phyloP scores from a whole-genome alignment of 2,888 invertebrate genomes.

The Bellardia pandia region DNA sequence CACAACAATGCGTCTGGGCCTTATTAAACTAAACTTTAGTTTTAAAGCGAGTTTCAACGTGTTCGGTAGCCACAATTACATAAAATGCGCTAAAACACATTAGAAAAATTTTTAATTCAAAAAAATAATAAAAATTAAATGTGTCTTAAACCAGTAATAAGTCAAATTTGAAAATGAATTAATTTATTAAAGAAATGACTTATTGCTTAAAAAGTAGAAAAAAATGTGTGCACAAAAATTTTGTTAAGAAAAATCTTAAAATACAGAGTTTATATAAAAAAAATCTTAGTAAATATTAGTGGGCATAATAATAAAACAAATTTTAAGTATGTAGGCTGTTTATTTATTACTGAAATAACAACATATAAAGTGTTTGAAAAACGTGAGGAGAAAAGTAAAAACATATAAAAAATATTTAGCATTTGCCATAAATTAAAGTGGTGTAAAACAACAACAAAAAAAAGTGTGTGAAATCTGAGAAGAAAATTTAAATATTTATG shows the following conservation, averaged over 20 bases:
- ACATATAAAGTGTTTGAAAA: background rate
- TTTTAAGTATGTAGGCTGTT: slow-evolving; percentile 43
- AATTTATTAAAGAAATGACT: background rate
- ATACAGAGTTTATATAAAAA: background rate
- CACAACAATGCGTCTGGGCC: slow-evolving; percentile 57
- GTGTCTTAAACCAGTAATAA: slow-evolving; percentile 18
- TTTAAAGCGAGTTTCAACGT: slow-evolving; percentile 66
- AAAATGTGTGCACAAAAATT: background rate
- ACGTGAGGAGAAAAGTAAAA: background rate
- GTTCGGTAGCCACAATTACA: slow-evolving; percentile 42
- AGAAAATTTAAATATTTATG: background rate
- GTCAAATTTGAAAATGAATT: background rate
- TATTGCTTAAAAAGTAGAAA: background rate
- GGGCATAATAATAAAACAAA: slow-evolving; percentile 6
- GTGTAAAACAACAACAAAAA: background rate
- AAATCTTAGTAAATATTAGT: background rate
- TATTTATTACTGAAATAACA: slow-evolving; percentile 19
- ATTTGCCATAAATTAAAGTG: background rate
- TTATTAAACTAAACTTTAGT: slow-evolving; percentile 65
- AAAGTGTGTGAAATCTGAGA: background rate
- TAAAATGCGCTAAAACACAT: slow-evolving; percentile 8
- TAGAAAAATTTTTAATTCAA: background rate
- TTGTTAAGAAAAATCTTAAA: background rate
- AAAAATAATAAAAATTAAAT: slow-evolving; percentile 13
- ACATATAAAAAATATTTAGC: background rate